Base-by-base conservation (phyloP, 2,113 vertebrate species). In the Sinocyclocheilus anshuiensis region DNA sequence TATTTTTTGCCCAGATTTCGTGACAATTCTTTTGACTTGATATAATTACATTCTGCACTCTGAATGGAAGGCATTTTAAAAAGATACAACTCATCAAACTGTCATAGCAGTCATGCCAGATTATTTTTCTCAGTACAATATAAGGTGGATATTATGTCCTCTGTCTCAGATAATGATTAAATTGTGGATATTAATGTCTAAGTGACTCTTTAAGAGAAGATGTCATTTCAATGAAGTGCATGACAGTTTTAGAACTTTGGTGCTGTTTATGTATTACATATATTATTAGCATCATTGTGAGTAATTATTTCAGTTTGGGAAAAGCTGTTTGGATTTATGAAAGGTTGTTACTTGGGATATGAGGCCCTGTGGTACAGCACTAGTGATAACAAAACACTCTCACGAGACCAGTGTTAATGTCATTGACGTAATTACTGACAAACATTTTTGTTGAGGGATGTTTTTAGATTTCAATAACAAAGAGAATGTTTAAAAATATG, bases 161-260 rank as follows among this genome's bases (percentile, higher is more conserved):
- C 78, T 80, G 59, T 81, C 59, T 45, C 59, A 80, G 55, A 61
- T 39, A 15, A 61, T 61, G 55, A 80, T 59, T 79, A 36, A 24
- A 80, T 80, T 39, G n/a, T 39, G 55, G 12, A 8, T 45, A 48
- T 24, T 26, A 61, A 39, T 77, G 74, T 57, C 48, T 42, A 42
- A 65, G 18, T 42, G 22, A 42, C 55, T 79, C 77, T 42, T 63
- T 61, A 24, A 78, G n/a, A n/a, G n/a, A 80, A 45, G 13, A 24
- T 12, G 6, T 26, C 4, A 59, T 26, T 80, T 63, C 33, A 63
- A 80, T 63, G 18, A 39, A 80, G 22, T 80, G 77, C 57, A 1
- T 63, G 33, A 80, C 77, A 45, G 9, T 65, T 71, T 33, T 69
- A 4, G 33, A 83, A 61, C 39, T 71, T 9, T 50, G 26, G 26